A percentile compares a stretch with the other conserved stretches of the same genome.
Evolutionary conservation across 2,797 vertebrate genomes (phyloP).

Genomic region (Eulemur mongoz): DNA sequence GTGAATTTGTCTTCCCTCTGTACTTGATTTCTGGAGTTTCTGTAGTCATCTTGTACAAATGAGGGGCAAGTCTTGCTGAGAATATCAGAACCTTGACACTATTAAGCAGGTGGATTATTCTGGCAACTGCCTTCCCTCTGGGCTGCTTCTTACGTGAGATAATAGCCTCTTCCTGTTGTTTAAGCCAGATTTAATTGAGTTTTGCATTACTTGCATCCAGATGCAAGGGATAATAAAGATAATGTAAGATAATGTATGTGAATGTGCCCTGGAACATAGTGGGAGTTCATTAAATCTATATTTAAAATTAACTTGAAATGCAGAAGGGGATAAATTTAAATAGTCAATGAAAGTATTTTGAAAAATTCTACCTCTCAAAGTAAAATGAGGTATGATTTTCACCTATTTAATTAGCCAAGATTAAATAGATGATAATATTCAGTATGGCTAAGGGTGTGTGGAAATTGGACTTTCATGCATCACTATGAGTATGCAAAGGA

Average conservation of each 20-base stretch:
- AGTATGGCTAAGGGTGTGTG: background rate
- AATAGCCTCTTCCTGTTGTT: conserved; percentile 49
- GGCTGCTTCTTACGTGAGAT: conserved; percentile 1
- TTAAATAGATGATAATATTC: conserved; percentile 2
- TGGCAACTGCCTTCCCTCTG: conserved; percentile 4
- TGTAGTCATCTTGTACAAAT: background rate
- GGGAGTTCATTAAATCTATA: conserved; percentile 41
- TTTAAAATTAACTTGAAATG: conserved; percentile 46
- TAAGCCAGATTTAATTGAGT: conserved; percentile 52
- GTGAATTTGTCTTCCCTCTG: background rate
- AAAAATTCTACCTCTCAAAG: background rate
- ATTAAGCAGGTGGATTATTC: conserved; percentile 36
- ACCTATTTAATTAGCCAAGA: conserved; percentile 13
- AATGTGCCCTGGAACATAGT: conserved; percentile 20
- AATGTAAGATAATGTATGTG: background rate
- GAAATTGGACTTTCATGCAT: background rate
- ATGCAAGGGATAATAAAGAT: conserved; percentile 59
- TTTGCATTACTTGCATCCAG: conserved; percentile 48
- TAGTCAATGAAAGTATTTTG: conserved; percentile 17
- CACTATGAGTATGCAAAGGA: background rate
- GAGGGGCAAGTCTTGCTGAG: background rate
- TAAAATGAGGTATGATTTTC: conserved; percentile 3
- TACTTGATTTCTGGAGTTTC: conserved; percentile 9
- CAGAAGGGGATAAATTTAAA: conserved; percentile 33
- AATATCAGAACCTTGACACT: background rate